A percentile compares a stretch with the other conserved stretches of the same genome.
These are phyloP conservation scores for Sesia apiformis DNA, from an alignment of 2,888 invertebrate species.

Conservation along the genomic window DNA sequence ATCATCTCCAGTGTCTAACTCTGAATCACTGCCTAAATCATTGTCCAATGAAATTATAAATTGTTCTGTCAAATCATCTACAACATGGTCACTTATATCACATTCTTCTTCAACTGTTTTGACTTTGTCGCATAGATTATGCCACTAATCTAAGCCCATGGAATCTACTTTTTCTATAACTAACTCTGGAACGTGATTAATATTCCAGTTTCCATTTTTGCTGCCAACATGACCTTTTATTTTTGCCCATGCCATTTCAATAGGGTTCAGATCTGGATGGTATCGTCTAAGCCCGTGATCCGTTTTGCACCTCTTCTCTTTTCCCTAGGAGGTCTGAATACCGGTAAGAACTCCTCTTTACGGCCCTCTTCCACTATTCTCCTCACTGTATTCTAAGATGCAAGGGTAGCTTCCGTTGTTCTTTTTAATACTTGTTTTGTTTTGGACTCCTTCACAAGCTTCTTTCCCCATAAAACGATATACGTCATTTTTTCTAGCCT, in stretches of 20 bases:
- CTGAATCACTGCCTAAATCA: not conserved
- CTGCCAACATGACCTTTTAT: slow-evolving; percentile 4
- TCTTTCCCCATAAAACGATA: not conserved
- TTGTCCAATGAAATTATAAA: not conserved
- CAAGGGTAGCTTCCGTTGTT: slow-evolving; percentile 8
- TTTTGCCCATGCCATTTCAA: slow-evolving; percentile 7
- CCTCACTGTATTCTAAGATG: slow-evolving; percentile 6
- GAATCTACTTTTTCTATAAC: not conserved
- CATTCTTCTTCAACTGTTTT: not conserved
- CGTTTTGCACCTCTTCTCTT: slow-evolving; percentile 7
- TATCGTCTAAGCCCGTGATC: slow-evolving; percentile 13
- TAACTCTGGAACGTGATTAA: not conserved
- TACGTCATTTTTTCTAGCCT: no score
- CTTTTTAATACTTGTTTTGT: slow-evolving; percentile 2
- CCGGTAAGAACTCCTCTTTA: slow-evolving; percentile 7
- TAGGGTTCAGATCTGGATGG: slow-evolving; percentile 8
- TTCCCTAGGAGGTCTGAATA: slow-evolving; percentile 12
- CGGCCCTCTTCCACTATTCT: slow-evolving; percentile 6
- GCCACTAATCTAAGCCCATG: not conserved
- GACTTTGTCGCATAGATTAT: not conserved
- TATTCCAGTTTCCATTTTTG: slow-evolving; percentile 3
- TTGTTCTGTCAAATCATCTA: not conserved
- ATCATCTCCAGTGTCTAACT: not conserved
- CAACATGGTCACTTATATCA: not conserved
- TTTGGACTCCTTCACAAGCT: not conserved